Conservation (phyloP, 2,113 vertebrate species). For the Anolis sagrei region DNA sequence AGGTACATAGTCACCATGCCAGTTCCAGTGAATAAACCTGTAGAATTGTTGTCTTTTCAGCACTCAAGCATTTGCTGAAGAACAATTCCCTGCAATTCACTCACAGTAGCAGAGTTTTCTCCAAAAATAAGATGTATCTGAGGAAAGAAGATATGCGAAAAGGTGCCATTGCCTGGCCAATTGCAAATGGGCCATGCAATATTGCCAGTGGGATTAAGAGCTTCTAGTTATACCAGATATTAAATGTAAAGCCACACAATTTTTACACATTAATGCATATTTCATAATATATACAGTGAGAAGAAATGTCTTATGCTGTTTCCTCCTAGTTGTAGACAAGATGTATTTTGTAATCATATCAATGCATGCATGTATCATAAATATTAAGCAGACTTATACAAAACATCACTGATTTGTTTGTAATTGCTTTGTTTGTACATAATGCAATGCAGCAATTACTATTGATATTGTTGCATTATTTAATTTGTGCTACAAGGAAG, state of each 20-base stretch:
- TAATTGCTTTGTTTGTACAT: neutral
- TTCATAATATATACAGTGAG: neutral
- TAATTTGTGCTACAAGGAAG: too few relatives aligned
- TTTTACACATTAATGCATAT: neutral
- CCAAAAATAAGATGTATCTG: neutral
- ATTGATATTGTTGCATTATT: neutral
- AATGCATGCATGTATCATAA: neutral
- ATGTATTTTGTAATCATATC: neutral
- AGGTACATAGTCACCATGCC: neutral
- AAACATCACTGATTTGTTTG: neutral
- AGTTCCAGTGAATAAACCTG: neutral
- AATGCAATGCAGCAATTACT: neutral
- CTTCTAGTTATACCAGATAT: neutral
- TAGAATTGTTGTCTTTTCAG: neutral
- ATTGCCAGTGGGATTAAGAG: neutral
- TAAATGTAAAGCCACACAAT: neutral
- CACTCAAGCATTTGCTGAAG: neutral
- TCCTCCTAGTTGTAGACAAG: neutral
- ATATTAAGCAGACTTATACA: neutral
- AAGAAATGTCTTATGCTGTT: neutral
- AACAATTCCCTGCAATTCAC: neutral
- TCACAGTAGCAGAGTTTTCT: neutral
- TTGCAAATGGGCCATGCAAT: neutral
- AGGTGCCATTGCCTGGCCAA: neutral
- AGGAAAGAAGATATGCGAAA: fast-evolving